Conservation (phyloP, 2,797 vertebrate genomes). For the Myotis myotis region DNA sequence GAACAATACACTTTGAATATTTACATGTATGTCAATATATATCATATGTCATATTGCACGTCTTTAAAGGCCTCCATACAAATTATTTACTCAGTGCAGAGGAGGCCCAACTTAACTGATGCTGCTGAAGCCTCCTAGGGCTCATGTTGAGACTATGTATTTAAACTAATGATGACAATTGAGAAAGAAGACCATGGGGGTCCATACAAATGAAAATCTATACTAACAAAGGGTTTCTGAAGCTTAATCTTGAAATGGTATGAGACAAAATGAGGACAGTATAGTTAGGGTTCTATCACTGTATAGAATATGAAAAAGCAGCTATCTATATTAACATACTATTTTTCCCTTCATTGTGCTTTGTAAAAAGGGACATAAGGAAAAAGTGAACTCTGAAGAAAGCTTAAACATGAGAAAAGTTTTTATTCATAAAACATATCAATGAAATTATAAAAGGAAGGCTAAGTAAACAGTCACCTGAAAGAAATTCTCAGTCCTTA, state of each 20-base stretch:
- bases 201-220: neutral
- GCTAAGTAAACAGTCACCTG: neutral
- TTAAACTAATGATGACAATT: neutral
- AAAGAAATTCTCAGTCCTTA: neutral
- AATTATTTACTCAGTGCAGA: neutral
- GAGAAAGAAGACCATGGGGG: neutral
- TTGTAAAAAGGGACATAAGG: neutral
- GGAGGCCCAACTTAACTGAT: neutral
- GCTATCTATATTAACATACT: neutral
- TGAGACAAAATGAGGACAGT: neutral
- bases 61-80: neutral
- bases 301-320: neutral
- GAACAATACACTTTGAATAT: neutral
- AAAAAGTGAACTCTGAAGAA: neutral
- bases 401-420: neutral
- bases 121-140: neutral
- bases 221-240: neutral
- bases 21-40: neutral
- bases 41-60: neutral
- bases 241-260: neutral
- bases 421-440: neutral
- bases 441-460: neutral
- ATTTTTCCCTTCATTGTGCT: neutral
- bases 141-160: neutral
- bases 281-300: neutral